Evolutionary conservation across 2,888 invertebrate genomes (phyloP).

Genomic region (Choristoneura rosaceana): DNA sequence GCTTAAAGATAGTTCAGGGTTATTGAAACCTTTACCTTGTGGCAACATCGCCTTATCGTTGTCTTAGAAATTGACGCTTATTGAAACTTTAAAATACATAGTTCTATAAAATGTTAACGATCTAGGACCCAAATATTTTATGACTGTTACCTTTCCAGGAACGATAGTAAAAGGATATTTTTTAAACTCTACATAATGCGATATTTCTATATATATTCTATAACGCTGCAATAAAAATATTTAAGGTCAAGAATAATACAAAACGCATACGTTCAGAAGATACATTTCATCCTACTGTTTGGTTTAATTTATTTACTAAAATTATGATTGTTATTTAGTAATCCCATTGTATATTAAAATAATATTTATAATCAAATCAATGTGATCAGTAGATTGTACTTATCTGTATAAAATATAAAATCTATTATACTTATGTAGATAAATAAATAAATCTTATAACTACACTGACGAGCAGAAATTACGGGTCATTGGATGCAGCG

Average conservation of each 20-base stretch:
- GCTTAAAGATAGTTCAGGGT: constrained; percentile 40
- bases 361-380: constrained; percentile 33
- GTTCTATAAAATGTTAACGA: constrained; percentile 31
- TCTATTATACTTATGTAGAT: constrained; percentile 27
- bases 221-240: neutral
- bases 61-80: constrained; percentile 36
- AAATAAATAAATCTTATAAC: constrained; percentile 25
- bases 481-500: too few species aligned
- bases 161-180: constrained; percentile 3
- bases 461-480: neutral
- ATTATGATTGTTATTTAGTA: constrained; percentile 12
- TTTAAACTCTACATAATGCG: neutral
- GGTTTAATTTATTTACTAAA: constrained; percentile 14
- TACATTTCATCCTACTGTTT: neutral
- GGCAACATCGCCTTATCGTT: constrained; percentile 35
- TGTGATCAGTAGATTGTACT: constrained; percentile 42
- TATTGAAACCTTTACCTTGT: constrained; percentile 29
- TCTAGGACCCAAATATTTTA: constrained; percentile 23
- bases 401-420: constrained; percentile 28
- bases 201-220: neutral
- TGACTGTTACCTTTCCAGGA: constrained; percentile 23
- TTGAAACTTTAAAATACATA: constrained; percentile 31
- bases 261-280: neutral
- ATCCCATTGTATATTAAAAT: constrained; percentile 24
- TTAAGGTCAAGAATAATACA: neutral